Evolutionary conservation across 2,888 invertebrate genomes (phyloP), one percentile per base, ranked within the genome.

Genomic region (Choreutis nemorana): DNA sequence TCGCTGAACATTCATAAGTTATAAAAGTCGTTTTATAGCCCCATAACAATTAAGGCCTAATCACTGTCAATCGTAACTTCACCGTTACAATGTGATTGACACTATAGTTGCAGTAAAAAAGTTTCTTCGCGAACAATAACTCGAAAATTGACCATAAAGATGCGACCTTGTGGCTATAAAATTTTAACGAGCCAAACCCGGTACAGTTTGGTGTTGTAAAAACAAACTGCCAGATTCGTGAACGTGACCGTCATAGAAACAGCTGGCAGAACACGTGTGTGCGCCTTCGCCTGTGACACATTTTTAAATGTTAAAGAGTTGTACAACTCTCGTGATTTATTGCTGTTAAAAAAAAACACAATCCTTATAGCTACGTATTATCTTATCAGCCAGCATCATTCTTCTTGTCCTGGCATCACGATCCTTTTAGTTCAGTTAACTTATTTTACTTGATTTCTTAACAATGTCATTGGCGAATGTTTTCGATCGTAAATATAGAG

Each of bases 91-190:
- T 55, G 46, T 61, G 59, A 65, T 66, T 60, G 71, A 61, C 53
- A 60, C 51, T 62, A 36, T 26, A 28, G 55, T 61, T 48, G 44
- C 46, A 55, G 50, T 58, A 62, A 68, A 70, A 71, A 71, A 67
- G 53, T 61, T 59, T 46, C 64, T 56, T 61, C 52, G 64, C 63
- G 59, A 73, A 77, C 77, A 75, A 77, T 77, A 71, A 75, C 70
- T 63, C 66, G 58, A 66, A 77, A 66, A 80, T 75, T 75, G 78
- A 77, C 78, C 79, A 78, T 80, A 80, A 80, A 80, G 60, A 59
- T 67, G 57, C 73, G 80, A 80, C 80, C 80, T 80, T 80, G 80
- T 45, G 67, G 78, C 64, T 63, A 78, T 80, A 80, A 80, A 80
- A 79, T 72, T 78, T 80, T 80, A 79, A 80, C 79, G 75, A 78